These are phyloP conservation scores for Drosophila elegans DNA, from an alignment of 1,140 invertebrate genomes.

Conservation along the genomic window DNA sequence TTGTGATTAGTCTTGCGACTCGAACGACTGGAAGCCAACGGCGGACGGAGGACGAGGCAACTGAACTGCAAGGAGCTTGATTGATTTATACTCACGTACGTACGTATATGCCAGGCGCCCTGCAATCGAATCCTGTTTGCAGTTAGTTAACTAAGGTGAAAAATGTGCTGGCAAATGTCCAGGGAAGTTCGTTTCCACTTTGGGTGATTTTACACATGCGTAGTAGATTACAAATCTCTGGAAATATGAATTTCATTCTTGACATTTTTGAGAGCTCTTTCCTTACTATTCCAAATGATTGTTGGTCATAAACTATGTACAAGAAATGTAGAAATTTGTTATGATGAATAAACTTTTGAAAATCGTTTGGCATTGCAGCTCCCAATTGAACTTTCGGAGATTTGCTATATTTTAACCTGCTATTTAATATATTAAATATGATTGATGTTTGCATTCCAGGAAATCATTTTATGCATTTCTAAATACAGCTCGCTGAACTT, in stretches of 20 bases:
- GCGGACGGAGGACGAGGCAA: background rate
- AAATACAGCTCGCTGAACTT: background rate
- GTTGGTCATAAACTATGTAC: no score
- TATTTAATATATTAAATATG: no score
- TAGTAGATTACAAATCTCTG: background rate
- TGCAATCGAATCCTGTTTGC: slow-evolving; percentile 41
- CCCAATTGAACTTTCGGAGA: no score
- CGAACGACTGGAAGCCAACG: no score
- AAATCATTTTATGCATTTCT: background rate
- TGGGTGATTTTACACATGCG: slow-evolving; percentile 3
- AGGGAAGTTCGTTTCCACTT: slow-evolving; percentile 20
- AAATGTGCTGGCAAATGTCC: slow-evolving; percentile 58
- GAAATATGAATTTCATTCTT: background rate
- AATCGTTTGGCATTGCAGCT: no score
- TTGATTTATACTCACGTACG: slow-evolving; percentile 51
- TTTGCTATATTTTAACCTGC: no score
- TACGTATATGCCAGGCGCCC: slow-evolving; percentile 25
- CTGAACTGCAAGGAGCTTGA: slow-evolving; percentile 33
- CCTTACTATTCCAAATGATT: no score
- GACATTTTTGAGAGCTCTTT: background rate
- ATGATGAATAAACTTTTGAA: no score
- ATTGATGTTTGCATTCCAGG: background rate
- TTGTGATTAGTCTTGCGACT: slow-evolving; percentile 35
- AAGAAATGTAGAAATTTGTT: no score
- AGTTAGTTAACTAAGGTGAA: slow-evolving; percentile 58